Base-by-base conservation (phyloP, 2,797 vertebrate genomes). In the Schizopygopsis pylzovi region DNA sequence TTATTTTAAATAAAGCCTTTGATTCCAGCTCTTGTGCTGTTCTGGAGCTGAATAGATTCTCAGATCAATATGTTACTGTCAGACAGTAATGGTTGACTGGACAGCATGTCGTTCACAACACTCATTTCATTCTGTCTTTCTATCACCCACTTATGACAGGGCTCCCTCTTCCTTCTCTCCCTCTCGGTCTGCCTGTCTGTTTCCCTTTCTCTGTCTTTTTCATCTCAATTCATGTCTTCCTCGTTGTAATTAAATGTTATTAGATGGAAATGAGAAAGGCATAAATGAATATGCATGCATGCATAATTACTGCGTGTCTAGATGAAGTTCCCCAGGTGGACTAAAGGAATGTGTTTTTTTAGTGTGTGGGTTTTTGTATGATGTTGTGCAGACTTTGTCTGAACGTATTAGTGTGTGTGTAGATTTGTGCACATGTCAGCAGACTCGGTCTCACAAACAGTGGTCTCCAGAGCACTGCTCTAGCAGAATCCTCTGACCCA, bases 401-500 rank as follows among this genome's bases (percentile, higher is more conserved):
- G 52, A 73, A 25, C 63, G 47, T 71, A 45, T 83, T 41, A 56
- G 84, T 59, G 76, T 70, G 59, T 82, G 80, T 76, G 76, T 81
- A 52, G 75, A 81, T 84, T 28, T 41, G 59, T 83, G 76, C 85
- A 54, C 20, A 86, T 7, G 54, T 79, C 84, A 82, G 82, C 85
- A 84, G 82, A 65, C 77, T 84, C 54, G 16, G 84, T 77, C 76
- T 83, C 86, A 86, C 79, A 87, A 85, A 87, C 70, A 83, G 75
- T 76, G 45, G 73, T 87, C 90, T 84, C 82, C 67, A 63, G 84
- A 85, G 85, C 78, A 72, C 83, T 84, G 79, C 84, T 88, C 68
- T 82, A 82, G 37, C 75, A 86, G 79, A 85, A 87, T 85, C 71
- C 84, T 89, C 83, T 91, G 90, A 90, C 87, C 91, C 88, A 91